These are phyloP conservation scores for Mugil cephalus DNA, from an alignment of 2,113 vertebrate species.

Conservation along the genomic window DNA sequence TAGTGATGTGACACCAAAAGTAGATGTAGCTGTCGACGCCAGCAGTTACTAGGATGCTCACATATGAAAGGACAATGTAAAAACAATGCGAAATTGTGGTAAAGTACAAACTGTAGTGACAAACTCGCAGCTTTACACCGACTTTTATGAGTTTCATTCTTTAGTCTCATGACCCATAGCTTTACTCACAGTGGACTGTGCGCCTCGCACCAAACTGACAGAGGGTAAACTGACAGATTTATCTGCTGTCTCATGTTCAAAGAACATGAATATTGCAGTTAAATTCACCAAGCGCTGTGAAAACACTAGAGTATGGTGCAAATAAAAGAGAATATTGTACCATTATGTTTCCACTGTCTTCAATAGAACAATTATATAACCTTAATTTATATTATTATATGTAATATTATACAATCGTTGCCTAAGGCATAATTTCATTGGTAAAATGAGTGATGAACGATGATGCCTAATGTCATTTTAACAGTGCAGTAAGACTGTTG, in stretches of 20 bases:
- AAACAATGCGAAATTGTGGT: background rate
- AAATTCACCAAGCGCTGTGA: background rate
- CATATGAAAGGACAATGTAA: background rate
- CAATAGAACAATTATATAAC: no score
- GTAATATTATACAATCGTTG: no score
- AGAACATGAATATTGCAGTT: background rate
- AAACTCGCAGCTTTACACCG: no score
- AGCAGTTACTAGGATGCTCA: background rate
- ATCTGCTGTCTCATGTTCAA: no score
- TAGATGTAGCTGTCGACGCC: no score
- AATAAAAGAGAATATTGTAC: background rate
- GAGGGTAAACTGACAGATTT: background rate
- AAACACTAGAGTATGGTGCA: no score
- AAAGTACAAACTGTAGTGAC: no score
- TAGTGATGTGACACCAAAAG: background rate
- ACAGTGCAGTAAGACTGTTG: conserved; percentile 37
- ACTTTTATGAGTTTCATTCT: no score
- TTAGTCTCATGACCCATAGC: no score
- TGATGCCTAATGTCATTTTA: background rate
- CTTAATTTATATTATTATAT: no score
- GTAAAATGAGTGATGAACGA: background rate
- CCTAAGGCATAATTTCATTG: no score
- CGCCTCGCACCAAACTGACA: background rate
- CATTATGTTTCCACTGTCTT: no score
- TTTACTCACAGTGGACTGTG: background rate